phyloP scores from a whole-genome alignment of 2,113 vertebrate species.

The Gallinago media region DNA sequence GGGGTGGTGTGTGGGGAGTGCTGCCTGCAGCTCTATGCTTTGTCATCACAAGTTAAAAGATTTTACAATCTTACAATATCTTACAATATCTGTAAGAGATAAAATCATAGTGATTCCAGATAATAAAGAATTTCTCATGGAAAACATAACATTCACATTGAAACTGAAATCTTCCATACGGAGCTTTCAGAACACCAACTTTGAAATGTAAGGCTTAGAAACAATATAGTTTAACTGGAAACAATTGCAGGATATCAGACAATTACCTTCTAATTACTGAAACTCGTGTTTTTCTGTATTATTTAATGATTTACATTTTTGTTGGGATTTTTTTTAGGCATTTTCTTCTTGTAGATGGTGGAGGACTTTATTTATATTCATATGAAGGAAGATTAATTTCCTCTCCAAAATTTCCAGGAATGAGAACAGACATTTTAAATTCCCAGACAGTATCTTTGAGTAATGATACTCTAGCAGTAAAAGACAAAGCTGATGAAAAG shows the following conservation, averaged over 20 bases:
- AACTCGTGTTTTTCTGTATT: background rate
- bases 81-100: background rate
- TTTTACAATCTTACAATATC: background rate
- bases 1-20: no score
- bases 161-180: background rate
- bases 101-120: background rate
- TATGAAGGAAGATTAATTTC: constrained; percentile 94
- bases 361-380: constrained; percentile 91
- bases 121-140: background rate
- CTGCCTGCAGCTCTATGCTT: background rate
- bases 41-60: background rate
- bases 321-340: constrained; percentile 73
- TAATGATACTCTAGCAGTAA: constrained; percentile 90
- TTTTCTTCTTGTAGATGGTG: constrained; percentile 93
- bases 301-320: background rate
- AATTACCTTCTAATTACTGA: background rate
- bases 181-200: background rate
- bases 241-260: background rate
- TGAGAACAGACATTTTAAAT: constrained; percentile 92
- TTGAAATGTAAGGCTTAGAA: background rate
- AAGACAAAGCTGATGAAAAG: constrained; percentile 92
- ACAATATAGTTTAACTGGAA: background rate
- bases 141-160: background rate
- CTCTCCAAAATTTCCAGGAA: constrained; percentile 89
- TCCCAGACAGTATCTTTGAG: constrained; percentile 89